phyloP scores from a whole-genome alignment of 92 coral and sea anemone genomes.

The Palythoa grandis region DNA sequence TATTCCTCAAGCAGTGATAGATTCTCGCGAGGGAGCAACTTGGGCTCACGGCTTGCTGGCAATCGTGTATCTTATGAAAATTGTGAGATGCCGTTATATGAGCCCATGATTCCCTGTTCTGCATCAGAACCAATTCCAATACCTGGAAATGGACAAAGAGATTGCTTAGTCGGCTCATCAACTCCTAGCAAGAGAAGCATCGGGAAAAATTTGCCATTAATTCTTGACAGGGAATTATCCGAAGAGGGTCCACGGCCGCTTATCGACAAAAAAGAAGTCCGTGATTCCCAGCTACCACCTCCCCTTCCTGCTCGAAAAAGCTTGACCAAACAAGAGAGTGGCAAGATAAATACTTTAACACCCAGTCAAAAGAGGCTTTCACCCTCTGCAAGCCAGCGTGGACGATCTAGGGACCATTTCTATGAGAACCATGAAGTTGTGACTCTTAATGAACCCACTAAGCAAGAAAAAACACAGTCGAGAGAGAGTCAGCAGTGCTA shows the following conservation, averaged over 20 bases:
- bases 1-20: constrained; percentile 78
- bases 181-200: not conserved
- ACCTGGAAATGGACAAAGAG: constrained; percentile 31
- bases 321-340: not conserved
- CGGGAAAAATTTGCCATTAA: not conserved
- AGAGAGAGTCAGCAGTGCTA: constrained; percentile 35
- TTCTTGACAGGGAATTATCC: not conserved
- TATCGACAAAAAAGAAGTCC: not conserved
- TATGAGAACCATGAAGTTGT: constrained; percentile 37
- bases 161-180: not conserved
- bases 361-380: not conserved
- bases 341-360: not conserved
- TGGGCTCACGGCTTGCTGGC: not conserved
- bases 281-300: constrained; percentile 22
- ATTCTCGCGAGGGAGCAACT: constrained; percentile 30
- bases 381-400: constrained; percentile 10
- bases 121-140: constrained; percentile 40
- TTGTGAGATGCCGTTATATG: constrained; percentile 34
- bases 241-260: not conserved
- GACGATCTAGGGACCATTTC: constrained; percentile 30
- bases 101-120: constrained; percentile 14
- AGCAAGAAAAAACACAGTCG: not conserved
- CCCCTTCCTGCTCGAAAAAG: constrained; percentile 43
- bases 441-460: not conserved
- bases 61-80: constrained; percentile 15